Percentiles rank a stretch among this genome's conserved stretches.
Conservation (phyloP, 2,113 vertebrate genomes). For the Sander lucioperca region DNA sequence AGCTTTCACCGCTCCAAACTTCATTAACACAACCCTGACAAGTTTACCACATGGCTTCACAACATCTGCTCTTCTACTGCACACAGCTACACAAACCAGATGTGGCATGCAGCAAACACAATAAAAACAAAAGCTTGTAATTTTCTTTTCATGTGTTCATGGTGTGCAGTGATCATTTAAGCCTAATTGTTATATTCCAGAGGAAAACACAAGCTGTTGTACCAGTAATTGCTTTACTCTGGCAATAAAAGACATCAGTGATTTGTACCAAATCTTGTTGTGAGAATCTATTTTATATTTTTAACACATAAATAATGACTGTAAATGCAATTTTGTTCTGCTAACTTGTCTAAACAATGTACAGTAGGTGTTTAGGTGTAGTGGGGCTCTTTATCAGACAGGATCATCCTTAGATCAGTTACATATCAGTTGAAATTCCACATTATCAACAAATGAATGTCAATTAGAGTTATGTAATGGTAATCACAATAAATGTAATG, state of each 20-base stretch:
- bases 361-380: neutral
- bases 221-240: neutral
- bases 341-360: neutral
- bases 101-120: neutral
- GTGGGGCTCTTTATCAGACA: neutral
- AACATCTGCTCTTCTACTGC: slow-evolving; percentile 12
- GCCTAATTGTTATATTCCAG: neutral
- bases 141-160: neutral
- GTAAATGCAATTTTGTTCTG: neutral
- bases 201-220: neutral
- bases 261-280: neutral
- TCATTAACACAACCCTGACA: slow-evolving; percentile 28
- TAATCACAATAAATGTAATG: neutral
- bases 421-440: neutral
- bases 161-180: neutral
- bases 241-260: neutral
- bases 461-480: neutral
- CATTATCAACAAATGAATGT: neutral
- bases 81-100: neutral
- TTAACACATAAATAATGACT: neutral
- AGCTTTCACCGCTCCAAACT: neutral
- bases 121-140: neutral
- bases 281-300: neutral
- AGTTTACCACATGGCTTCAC: slow-evolving; percentile 16
- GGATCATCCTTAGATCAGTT: neutral